Evolutionary conservation across 2,113 vertebrate species (phyloP).

Genomic region (Mesoclemmys tuberculata): DNA sequence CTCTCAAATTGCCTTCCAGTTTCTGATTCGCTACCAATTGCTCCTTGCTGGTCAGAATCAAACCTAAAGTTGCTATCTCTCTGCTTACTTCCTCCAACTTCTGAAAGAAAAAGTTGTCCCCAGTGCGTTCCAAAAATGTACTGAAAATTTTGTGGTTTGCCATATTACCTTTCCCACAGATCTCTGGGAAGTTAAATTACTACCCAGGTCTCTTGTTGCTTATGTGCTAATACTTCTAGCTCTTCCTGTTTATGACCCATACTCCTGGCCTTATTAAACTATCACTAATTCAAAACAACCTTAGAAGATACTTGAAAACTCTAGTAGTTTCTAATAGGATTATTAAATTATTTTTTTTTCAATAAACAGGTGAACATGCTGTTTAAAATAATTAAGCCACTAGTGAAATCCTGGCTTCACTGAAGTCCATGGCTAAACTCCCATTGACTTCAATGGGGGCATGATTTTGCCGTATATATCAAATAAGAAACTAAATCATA

Average conservation of each 20-base stretch:
- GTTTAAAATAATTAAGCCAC: neutral
- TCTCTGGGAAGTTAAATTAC: neutral
- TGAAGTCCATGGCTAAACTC: neutral
- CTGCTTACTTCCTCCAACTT: too few species aligned
- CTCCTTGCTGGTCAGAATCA: neutral
- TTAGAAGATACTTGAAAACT: neutral
- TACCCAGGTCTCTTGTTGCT: neutral
- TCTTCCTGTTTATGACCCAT: neutral
- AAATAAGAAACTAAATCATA: neutral
- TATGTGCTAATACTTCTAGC: neutral
- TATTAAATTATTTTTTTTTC: neutral
- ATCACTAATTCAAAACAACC: neutral
- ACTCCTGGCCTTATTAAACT: neutral
- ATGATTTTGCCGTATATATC: neutral
- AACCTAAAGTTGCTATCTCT: too few species aligned
- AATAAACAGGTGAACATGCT: neutral
- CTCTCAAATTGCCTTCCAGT: neutral
- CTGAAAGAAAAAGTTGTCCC: neutral
- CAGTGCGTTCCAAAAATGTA: too few species aligned
- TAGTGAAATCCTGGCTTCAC: neutral
- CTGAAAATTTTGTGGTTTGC: neutral
- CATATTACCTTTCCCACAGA: neutral
- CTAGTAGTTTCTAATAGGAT: neutral
- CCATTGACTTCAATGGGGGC: neutral
- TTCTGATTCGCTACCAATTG: neutral